Evolutionary conservation across 2,113 vertebrate genomes (phyloP).

Genomic region (Uropsilus gracilis): DNA sequence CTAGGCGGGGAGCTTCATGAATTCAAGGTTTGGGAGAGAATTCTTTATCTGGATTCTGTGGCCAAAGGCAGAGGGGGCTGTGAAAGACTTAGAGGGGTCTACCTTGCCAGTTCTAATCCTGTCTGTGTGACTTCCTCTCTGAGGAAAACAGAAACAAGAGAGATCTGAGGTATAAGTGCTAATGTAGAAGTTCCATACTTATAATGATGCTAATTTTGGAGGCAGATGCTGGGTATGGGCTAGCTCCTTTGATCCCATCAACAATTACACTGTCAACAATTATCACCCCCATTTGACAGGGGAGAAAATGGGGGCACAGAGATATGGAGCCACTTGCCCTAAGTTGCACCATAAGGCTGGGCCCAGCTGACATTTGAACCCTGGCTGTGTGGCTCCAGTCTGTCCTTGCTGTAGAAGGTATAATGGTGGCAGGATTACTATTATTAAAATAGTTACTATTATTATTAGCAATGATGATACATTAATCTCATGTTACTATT

Average conservation of each 20-base stretch:
- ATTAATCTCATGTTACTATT: background rate
- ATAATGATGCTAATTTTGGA: background rate
- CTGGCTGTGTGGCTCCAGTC: background rate
- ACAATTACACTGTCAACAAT: background rate
- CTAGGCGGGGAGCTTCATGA: background rate
- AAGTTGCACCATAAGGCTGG: background rate
- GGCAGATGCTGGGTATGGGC: rapidly evolving
- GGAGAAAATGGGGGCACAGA: background rate
- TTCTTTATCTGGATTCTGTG: background rate
- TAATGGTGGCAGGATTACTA: background rate
- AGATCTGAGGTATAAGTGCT: background rate
- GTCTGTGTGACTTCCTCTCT: constrained; percentile 33
- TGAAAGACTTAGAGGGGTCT: background rate
- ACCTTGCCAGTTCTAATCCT: background rate
- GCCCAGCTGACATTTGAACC: background rate
- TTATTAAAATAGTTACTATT: background rate
- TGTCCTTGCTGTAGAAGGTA: background rate
- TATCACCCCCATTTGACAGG: background rate
- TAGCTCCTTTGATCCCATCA: background rate
- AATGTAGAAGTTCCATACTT: background rate
- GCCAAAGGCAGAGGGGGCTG: background rate
- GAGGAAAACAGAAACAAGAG: background rate
- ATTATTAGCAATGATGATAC: background rate
- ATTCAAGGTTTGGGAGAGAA: background rate
- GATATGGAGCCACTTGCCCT: background rate